phyloP scores from a whole-genome alignment of 2,888 invertebrate genomes.

The Elysia crispata region DNA sequence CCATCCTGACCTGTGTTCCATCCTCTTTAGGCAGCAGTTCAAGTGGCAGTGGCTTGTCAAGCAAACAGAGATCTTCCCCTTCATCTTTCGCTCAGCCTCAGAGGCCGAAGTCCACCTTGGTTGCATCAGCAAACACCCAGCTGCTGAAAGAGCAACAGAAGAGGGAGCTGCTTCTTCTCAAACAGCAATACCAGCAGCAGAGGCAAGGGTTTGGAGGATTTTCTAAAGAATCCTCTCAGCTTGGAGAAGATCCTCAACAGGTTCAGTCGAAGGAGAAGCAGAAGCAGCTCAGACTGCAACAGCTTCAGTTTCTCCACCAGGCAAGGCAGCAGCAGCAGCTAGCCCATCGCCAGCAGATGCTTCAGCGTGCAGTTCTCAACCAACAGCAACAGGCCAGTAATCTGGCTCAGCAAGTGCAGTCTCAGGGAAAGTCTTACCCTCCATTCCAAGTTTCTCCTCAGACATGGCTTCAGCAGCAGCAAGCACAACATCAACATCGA shows the following conservation, averaged over 20 bases:
- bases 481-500: neutral
- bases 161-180: slow-evolving; percentile 25
- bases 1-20: neutral
- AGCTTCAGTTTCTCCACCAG: neutral
- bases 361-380: slow-evolving; percentile 10
- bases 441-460: neutral
- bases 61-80: too few relatives aligned
- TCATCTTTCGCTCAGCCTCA: neutral
- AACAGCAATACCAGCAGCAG: slow-evolving; percentile 31
- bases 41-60: too few relatives aligned
- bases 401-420: neutral
- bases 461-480: neutral
- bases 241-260: neutral
- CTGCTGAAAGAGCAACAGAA: slow-evolving; percentile 31
- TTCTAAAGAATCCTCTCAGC: neutral
- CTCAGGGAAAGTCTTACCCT: neutral
- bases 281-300: slow-evolving; percentile 3
- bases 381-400: slow-evolving; percentile 16
- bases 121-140: too few relatives aligned
- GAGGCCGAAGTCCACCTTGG: neutral
- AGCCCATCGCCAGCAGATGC: neutral
- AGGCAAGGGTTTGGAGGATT: too few relatives aligned
- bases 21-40: neutral
- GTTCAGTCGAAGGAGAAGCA: slow-evolving; percentile 10
- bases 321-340: neutral